These are phyloP conservation scores for Halcyon badia DNA, from an alignment of 2,797 vertebrate species.

Conservation along the genomic window DNA sequence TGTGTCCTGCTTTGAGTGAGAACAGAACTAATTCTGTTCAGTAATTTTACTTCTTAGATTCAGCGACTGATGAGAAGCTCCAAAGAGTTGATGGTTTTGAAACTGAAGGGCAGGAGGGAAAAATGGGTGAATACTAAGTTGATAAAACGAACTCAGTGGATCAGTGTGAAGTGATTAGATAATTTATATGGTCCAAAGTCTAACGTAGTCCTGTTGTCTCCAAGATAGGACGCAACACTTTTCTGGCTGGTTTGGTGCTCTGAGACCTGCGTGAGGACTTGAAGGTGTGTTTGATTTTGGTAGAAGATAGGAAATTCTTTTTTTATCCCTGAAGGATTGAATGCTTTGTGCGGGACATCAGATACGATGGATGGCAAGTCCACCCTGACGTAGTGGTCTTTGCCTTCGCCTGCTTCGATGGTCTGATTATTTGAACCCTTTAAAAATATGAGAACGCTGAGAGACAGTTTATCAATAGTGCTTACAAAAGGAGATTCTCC, in stretches of 20 bases:
- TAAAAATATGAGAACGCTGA: not conserved
- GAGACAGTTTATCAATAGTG: conserved; percentile 7
- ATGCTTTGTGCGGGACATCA: not conserved
- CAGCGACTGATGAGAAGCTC: not conserved
- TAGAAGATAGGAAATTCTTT: not conserved
- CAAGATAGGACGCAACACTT: not conserved
- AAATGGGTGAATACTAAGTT: not conserved
- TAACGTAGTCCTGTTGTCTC: not conserved
- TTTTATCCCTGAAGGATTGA: not conserved
- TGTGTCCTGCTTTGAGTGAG: too few relatives aligned
- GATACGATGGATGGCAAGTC: not conserved
- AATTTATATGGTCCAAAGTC: not conserved
- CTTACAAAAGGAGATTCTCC: not conserved
- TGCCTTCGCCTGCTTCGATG: not conserved
- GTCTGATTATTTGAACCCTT: not conserved
- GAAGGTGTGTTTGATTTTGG: not conserved
- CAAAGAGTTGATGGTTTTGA: not conserved
- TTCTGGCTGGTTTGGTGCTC: not conserved
- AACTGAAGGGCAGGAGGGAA: not conserved
- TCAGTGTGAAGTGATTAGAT: not conserved
- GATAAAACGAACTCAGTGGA: not conserved
- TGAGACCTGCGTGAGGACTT: not conserved
- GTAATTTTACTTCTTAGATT: not conserved
- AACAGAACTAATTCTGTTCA: too few relatives aligned
- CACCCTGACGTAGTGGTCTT: not conserved